These are phyloP conservation scores for Crossaster papposus DNA, from an alignment of 53 echinoderm and acorn worm genomes.

Conservation along the genomic window DNA sequence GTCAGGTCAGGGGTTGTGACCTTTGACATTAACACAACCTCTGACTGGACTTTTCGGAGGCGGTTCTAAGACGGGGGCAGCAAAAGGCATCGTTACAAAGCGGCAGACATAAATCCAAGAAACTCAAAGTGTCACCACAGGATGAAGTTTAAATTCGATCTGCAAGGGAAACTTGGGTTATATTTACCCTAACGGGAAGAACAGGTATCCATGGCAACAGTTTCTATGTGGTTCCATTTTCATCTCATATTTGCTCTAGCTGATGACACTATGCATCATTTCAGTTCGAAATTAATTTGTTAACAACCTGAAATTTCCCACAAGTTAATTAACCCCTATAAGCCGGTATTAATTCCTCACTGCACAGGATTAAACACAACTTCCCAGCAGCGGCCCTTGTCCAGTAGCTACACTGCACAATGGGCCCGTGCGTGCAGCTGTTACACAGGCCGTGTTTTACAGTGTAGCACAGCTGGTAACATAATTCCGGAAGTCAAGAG, in stretches of 20 bases:
- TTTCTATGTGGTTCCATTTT: background rate
- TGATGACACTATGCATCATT: background rate
- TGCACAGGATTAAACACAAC: too few relatives aligned
- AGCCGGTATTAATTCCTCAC: too few relatives aligned
- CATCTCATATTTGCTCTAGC: background rate
- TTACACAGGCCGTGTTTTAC: too few relatives aligned
- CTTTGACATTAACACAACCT: slow-evolving; percentile 47
- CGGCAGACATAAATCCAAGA: background rate
- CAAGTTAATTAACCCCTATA: too few relatives aligned
- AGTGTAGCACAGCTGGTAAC: too few relatives aligned
- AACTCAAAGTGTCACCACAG: background rate
- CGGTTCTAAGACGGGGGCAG: background rate
- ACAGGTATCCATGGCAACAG: background rate
- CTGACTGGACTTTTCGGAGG: slow-evolving; percentile 2
- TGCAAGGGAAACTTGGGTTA: background rate
- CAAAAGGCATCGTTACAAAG: background rate
- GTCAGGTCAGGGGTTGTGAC: slow-evolving; percentile 44
- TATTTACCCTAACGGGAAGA: background rate
- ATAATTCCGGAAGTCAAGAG: too few relatives aligned
- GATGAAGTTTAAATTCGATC: background rate
- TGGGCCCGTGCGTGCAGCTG: too few relatives aligned
- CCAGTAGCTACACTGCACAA: too few relatives aligned
- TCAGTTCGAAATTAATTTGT: too few relatives aligned
- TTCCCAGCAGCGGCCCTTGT: too few relatives aligned
- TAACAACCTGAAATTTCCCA: too few relatives aligned